Conservation (phyloP, 2,113 vertebrate genomes). For the Dendropsophus ebraccatus region DNA sequence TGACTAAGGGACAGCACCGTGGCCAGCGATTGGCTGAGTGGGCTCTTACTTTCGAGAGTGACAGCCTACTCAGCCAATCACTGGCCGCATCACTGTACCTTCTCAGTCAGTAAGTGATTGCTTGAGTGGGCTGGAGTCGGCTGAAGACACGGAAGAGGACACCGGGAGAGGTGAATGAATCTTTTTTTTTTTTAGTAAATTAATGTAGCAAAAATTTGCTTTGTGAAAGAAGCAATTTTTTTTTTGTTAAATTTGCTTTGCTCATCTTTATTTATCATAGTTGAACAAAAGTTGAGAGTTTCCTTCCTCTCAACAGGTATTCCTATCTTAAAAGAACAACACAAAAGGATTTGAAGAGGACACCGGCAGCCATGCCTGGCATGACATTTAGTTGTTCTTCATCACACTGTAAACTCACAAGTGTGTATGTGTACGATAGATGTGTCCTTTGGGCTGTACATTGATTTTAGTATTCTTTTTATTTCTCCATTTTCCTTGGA, state of each 20-base stretch:
- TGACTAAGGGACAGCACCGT: no score
- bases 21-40: no score
- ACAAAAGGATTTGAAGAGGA: neutral
- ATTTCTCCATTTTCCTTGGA: neutral
- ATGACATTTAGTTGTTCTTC: neutral
- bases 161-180: no score
- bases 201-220: no score
- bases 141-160: no score
- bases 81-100: no score
- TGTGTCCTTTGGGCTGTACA: neutral
- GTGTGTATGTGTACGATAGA: neutral
- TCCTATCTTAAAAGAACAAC: neutral
- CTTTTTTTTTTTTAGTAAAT: no score
- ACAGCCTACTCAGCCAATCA: no score
- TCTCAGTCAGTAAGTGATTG: no score
- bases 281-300: neutral
- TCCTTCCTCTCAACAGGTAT: neutral
- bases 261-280: neutral
- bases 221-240: no score
- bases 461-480: constrained; percentile 26
- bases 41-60: no score
- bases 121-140: no score
- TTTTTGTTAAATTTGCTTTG: neutral
- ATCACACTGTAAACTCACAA: neutral
- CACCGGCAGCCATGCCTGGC: neutral